Percentiles rank a stretch among this genome's conserved stretches.
Conservation (phyloP, 2,113 vertebrate genomes). For the Sylvilagus bachmani region DNA sequence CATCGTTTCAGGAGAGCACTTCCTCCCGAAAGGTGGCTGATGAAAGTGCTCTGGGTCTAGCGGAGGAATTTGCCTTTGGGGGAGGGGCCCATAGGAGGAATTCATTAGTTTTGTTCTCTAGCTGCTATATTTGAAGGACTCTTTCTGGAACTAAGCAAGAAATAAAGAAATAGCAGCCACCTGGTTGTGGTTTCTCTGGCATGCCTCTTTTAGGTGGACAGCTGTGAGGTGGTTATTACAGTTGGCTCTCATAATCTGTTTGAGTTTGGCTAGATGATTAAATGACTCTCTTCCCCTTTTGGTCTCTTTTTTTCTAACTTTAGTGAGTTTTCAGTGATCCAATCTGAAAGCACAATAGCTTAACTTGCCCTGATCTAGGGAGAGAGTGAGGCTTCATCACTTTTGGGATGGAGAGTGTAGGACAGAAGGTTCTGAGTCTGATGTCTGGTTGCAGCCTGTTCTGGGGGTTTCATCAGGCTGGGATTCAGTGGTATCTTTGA, state of each 20-base stretch:
- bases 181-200: constrained; percentile 78
- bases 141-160: constrained; percentile 50
- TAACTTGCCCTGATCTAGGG: constrained; percentile 6
- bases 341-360: constrained; percentile 5
- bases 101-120: constrained; percentile 58
- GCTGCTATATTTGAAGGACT: constrained; percentile 54
- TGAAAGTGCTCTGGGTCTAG: constrained; percentile 6
- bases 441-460: background rate
- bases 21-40: constrained; percentile 52
- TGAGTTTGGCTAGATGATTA: constrained; percentile 65
- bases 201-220: constrained; percentile 63
- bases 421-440: background rate
- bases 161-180: constrained; percentile 64
- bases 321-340: constrained; percentile 13
- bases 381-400: background rate
- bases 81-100: background rate
- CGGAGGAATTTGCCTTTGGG: constrained; percentile 12
- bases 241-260: constrained; percentile 63
- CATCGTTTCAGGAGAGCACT: constrained; percentile 34
- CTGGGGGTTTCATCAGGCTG: background rate
- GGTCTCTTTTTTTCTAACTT: constrained; percentile 22
- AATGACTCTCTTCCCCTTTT: constrained; percentile 45
- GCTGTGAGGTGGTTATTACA: constrained; percentile 73
- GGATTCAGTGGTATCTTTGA: background rate
- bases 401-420: background rate